Evolutionary conservation across 2,888 invertebrate genomes (phyloP).

Genomic region (Caenorhabditis angaria): DNA sequence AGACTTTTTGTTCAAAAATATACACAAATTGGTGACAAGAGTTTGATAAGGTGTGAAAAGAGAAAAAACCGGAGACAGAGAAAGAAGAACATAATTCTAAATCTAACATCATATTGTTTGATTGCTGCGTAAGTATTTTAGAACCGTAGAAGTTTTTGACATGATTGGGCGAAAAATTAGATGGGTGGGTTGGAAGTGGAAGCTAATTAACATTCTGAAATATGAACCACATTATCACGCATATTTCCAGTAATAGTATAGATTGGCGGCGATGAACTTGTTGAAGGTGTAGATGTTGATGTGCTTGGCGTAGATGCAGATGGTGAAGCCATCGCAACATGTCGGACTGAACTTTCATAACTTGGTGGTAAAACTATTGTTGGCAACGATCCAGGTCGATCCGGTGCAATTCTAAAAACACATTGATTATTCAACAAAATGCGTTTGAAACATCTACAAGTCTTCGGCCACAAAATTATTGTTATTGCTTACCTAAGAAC

Average conservation of each 20-base stretch:
- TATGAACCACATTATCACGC: slow-evolving; percentile 31
- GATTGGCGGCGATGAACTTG: slow-evolving; percentile 43
- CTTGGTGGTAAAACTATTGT: slow-evolving; percentile 51
- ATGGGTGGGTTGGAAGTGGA: background rate
- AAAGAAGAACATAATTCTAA: no score
- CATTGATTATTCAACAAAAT: background rate
- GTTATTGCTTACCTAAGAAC: slow-evolving; percentile 43
- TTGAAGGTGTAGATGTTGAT: slow-evolving; percentile 7
- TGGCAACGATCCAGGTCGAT: slow-evolving; percentile 46
- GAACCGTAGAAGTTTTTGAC: background rate
- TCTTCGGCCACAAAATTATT: slow-evolving; percentile 7
- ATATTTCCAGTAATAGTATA: slow-evolving; percentile 39
- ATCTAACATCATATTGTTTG: slow-evolving; percentile 3
- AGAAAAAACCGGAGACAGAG: background rate
- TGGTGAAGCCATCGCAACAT: slow-evolving; percentile 30
- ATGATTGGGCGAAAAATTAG: background rate
- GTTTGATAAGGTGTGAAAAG: background rate
- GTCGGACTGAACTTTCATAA: slow-evolving; percentile 48
- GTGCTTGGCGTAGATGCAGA: slow-evolving; percentile 1
- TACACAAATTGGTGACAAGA: background rate
- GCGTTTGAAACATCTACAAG: background rate
- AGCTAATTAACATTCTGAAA: background rate
- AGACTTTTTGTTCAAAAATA: slow-evolving; percentile 8
- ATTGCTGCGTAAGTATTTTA: slow-evolving; percentile 5
- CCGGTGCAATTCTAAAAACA: slow-evolving; percentile 49